These are phyloP conservation scores for Salticus scenicus DNA, from an alignment of 2,888 invertebrate genomes.

Conservation along the genomic window DNA sequence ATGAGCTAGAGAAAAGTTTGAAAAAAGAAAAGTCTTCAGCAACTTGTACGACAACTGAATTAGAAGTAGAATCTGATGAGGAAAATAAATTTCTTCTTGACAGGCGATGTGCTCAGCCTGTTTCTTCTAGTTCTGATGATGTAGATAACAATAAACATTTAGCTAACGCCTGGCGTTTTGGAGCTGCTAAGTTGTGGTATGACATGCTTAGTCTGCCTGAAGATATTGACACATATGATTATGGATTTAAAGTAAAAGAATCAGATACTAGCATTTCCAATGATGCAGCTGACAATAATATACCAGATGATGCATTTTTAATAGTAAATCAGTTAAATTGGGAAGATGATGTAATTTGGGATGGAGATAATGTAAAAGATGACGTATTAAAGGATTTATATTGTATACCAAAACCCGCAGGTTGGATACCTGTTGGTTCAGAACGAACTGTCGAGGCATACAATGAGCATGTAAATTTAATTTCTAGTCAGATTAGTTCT, in stretches of 20 bases:
- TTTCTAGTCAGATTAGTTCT: slow-evolving; percentile 13
- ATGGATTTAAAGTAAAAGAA: slow-evolving; percentile 85
- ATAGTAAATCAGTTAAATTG: slow-evolving; percentile 97
- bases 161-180: slow-evolving; percentile 90
- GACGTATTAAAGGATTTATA: slow-evolving; percentile 80
- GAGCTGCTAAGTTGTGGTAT: slow-evolving; percentile 99
- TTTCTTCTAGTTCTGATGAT: slow-evolving; percentile 27
- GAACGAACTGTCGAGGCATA: slow-evolving; percentile 85
- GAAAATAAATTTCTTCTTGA: slow-evolving; percentile 78
- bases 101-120: slow-evolving; percentile 76
- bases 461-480: slow-evolving; percentile 79
- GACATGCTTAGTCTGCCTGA: slow-evolving; percentile 96
- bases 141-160: slow-evolving; percentile 72
- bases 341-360: slow-evolving; percentile 99
- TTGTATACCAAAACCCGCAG: slow-evolving; percentile 88
- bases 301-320: slow-evolving; percentile 92
- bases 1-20: slow-evolving; percentile 72
- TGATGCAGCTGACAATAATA: slow-evolving; percentile 73
- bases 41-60: not conserved
- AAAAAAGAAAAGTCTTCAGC: not conserved
- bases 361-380: slow-evolving; percentile 95
- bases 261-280: not conserved
- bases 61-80: slow-evolving; percentile 41
- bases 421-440: slow-evolving; percentile 95
- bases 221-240: slow-evolving; percentile 95